These are phyloP conservation scores for Protosalanx chinensis DNA, from an alignment of 2,797 vertebrate species.

Conservation along the genomic window DNA sequence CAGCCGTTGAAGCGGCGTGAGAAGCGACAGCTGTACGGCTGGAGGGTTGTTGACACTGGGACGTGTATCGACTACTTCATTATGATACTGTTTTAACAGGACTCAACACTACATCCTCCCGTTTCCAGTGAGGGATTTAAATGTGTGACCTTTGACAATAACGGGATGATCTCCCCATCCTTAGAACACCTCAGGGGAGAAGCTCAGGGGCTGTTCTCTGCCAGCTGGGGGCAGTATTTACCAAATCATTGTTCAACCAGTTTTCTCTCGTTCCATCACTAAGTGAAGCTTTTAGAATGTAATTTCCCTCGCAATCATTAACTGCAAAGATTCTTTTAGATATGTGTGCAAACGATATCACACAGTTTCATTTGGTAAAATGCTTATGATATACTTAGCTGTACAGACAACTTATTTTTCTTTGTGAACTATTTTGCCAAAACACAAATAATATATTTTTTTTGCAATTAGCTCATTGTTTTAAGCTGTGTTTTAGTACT, in stretches of 20 bases:
- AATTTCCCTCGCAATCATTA: not conserved
- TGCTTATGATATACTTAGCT: not conserved
- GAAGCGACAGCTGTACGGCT: conserved; percentile 3
- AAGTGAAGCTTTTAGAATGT: not conserved
- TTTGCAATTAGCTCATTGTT: no score
- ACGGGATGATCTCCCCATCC: not conserved
- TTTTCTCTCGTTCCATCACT: not conserved
- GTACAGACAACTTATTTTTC: not conserved
- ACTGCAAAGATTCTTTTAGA: not conserved
- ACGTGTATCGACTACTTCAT: conserved; percentile 19
- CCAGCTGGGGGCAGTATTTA: conserved; percentile 45
- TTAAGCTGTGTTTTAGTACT: no score
- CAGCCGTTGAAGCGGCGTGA: conserved; percentile 1
- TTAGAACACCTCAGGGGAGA: not conserved
- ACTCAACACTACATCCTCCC: not conserved
- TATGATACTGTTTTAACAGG: conserved; percentile 12
- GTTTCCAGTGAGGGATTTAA: not conserved
- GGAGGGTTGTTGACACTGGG: conserved; percentile 17
- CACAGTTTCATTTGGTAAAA: not conserved
- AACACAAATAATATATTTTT: no score
- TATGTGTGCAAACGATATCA: not conserved
- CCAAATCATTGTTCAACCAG: conserved; percentile 5
- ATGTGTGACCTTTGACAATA: not conserved
- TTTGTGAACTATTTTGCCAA: no score
- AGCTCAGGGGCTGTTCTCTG: not conserved